Percentiles rank a stretch among this genome's conserved stretches.
phyloP scores from a whole-genome alignment of 2,113 vertebrate species.

The Paratilapia polleni region DNA sequence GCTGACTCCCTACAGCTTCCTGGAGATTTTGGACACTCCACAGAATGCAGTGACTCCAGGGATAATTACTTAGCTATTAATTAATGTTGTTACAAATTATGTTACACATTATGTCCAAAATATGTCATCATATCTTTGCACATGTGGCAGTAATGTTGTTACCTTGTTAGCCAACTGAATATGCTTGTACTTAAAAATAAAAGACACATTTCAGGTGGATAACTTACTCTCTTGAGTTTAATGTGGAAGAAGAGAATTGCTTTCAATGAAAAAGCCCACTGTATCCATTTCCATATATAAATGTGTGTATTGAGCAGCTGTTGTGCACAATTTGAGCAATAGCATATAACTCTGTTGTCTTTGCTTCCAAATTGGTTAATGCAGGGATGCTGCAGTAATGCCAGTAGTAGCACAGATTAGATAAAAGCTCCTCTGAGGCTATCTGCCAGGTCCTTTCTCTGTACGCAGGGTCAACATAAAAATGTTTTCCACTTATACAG shows the following conservation, averaged over 20 bases:
- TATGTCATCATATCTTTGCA: not conserved
- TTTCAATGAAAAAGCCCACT: not conserved
- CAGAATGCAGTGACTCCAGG: constrained; percentile 10
- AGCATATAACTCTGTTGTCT: constrained; percentile 9
- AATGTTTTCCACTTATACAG: constrained; percentile 58
- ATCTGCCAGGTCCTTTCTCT: constrained; percentile 20
- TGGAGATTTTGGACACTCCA: constrained; percentile 34
- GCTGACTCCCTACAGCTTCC: constrained; percentile 57
- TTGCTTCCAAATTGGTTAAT: constrained; percentile 10
- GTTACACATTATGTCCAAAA: not conserved
- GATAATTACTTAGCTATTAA: constrained; percentile 27
- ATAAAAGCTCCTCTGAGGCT: constrained; percentile 38
- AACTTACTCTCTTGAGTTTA: rapidly evolving
- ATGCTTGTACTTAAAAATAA: not conserved
- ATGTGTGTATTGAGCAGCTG: not conserved
- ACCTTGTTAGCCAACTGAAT: not conserved
- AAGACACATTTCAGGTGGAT: not conserved
- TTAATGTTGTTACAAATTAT: not conserved
- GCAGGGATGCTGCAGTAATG: not conserved
- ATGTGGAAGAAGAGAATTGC: not conserved
- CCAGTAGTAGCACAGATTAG: constrained; percentile 39
- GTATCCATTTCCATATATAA: not conserved
- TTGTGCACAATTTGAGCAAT: constrained; percentile 18
- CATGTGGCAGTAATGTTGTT: not conserved
- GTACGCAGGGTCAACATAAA: constrained; percentile 48